Evolutionary conservation across 1,140 invertebrate species (phyloP), one percentile per base, ranked within the genome.

Genomic region (Arctopsyche grandis): DNA sequence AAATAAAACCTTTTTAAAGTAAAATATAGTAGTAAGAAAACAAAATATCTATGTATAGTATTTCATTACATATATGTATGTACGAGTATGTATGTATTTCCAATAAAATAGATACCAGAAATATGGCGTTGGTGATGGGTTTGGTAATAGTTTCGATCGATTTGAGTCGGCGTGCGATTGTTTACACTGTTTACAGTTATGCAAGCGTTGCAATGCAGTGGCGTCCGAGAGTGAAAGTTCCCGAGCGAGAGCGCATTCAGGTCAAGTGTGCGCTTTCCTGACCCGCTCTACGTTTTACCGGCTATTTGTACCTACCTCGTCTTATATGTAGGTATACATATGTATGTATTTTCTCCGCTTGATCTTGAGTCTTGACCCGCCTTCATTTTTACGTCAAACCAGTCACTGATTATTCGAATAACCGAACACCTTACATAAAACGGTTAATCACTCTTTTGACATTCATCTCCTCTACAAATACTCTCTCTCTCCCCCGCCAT

Each of bases 331-430:
- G n/a, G n/a, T n/a, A n/a, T n/a, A n/a, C n/a, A n/a, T n/a, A n/a
- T n/a, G n/a, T n/a, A n/a, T n/a, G n/a, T 9, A 22, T 52, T 46
- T 74, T 74, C 38, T 24, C n/a, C 21, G 46, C 9, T 21, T 58
- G 74, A 76, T 76, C 74, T 76, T 76, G 74, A 76, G 10, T 38
- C 74, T 63, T 76, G 74, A 76, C 74, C 74, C 74, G 26, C 66
- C n/a, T 16, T 16, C 19, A 21, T 21, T 60, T 21, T 16, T 14
- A 60, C 16, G 56, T 60, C 56, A 60, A 7, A 46, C 5, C 12
- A 46, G 44, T 46, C 44, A 46, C 44, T 46, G 44, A 7, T 46
- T 46, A 46, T 46, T 46, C 44, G 44, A 46, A 7, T 7, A 46
- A 46, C 12, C 12, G 44, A 46, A 46, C n/a, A n/a, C n/a, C n/a